A percentile compares a stretch with the other conserved stretches of the same genome.
Conservation (phyloP, 1,140 invertebrate species). For the Drosophila sucinea region DNA sequence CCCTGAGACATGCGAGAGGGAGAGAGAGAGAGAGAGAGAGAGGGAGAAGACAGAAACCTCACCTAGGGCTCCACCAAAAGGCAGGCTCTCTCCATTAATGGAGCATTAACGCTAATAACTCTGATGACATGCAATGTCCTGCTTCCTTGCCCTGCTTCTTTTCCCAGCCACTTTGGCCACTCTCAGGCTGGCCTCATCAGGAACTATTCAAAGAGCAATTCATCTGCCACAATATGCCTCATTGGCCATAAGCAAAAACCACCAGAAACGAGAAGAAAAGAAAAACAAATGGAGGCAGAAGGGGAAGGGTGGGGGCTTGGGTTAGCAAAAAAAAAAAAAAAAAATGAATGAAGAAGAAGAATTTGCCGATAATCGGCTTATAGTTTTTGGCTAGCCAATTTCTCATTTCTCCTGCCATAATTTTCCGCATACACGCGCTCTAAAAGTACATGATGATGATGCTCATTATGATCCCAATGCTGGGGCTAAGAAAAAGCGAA, state of each 20-base stretch:
- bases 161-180: background rate
- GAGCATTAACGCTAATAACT: slow-evolving; percentile 60
- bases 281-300: background rate
- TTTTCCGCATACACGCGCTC: slow-evolving; percentile 38
- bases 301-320: slow-evolving; percentile 2
- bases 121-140: slow-evolving; percentile 60
- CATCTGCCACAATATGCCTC: slow-evolving; percentile 44
- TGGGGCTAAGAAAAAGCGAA: slow-evolving; percentile 39
- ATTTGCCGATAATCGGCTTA: slow-evolving; percentile 67
- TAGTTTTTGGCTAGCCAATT: slow-evolving; percentile 59
- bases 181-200: slow-evolving; percentile 3
- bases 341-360: slow-evolving; percentile 16
- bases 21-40: background rate
- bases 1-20: slow-evolving; percentile 6
- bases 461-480: background rate
- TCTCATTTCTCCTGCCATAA: slow-evolving; percentile 41
- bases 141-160: background rate
- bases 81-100: slow-evolving; percentile 41
- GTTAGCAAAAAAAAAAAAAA: background rate
- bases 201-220: slow-evolving; percentile 54
- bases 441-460: slow-evolving; percentile 4
- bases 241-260: slow-evolving; percentile 33
- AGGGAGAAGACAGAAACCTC: background rate
- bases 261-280: background rate
- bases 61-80: slow-evolving; percentile 1